Percentiles rank a stretch among this genome's conserved stretches.
Conservation (phyloP, 64 coral and sea anemone species). For the Stichodactyla mertensii region DNA sequence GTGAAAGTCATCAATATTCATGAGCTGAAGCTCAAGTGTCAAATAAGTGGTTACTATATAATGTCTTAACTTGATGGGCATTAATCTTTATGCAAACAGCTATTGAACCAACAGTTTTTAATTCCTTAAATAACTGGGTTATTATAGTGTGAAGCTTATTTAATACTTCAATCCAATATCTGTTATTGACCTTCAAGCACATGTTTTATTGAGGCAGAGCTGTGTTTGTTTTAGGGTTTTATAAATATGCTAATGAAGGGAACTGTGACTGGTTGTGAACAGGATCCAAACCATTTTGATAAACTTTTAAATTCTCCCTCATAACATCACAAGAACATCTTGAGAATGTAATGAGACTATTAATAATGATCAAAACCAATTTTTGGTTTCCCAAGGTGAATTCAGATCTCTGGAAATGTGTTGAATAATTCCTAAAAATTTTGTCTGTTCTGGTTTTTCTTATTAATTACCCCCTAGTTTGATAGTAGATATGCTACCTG, state of each 20-base stretch:
- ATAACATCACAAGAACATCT: neutral
- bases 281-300: neutral
- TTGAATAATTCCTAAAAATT: neutral
- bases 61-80: neutral
- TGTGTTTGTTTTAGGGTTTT: neutral
- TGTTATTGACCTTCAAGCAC: neutral
- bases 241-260: neutral
- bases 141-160: neutral
- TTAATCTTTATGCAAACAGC: slow-evolving; percentile 15
- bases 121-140: neutral
- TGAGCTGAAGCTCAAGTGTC: slow-evolving; percentile 9
- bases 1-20: slow-evolving; percentile 22
- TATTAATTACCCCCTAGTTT: neutral
- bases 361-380: neutral
- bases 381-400: neutral
- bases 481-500: neutral
- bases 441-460: neutral
- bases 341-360: neutral
- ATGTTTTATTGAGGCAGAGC: neutral
- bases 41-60: slow-evolving; percentile 19
- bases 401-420: neutral
- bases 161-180: neutral
- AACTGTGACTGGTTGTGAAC: neutral
- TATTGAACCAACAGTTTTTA: neutral
- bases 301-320: neutral